Conservation (phyloP, 1,140 invertebrate genomes). For the Diorhabda carinulata region DNA sequence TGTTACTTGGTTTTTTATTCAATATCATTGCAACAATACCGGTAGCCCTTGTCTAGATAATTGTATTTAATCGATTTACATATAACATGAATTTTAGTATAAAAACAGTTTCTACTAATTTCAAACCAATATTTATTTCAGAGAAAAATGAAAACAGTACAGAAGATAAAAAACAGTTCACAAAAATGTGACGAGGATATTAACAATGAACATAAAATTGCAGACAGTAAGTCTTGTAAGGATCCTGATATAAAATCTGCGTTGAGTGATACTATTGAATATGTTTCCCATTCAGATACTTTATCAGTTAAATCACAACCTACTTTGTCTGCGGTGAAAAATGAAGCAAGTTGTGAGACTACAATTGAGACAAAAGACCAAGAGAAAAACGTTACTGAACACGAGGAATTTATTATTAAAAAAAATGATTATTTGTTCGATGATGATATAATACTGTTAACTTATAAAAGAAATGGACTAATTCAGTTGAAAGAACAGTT, state of each 20-base stretch:
- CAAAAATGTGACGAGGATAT: constrained; percentile 17
- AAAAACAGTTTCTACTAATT: too few relatives aligned
- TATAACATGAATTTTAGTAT: too few relatives aligned
- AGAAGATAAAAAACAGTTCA: constrained; percentile 19
- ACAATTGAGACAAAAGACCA: constrained; percentile 10
- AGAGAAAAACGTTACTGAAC: constrained; percentile 16
- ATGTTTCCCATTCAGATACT: constrained; percentile 10
- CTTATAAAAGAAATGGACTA: constrained; percentile 39
- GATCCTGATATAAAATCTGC: not conserved
- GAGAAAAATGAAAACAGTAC: constrained; percentile 28
- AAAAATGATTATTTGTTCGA: constrained; percentile 28
- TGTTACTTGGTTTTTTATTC: too few relatives aligned
- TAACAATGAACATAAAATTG: not conserved
- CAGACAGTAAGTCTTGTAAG: not conserved
- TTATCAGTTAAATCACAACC: constrained; percentile 4
- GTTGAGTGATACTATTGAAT: constrained; percentile 1
- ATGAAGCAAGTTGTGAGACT: not conserved
- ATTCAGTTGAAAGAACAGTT: constrained; percentile 35
- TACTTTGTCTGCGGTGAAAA: constrained; percentile 11
- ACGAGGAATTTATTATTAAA: constrained; percentile 20
- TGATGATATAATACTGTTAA: constrained; percentile 33
- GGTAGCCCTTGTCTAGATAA: too few relatives aligned
- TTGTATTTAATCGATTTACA: too few relatives aligned
- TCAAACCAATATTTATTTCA: constrained; percentile 8
- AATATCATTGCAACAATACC: too few relatives aligned